Percentiles rank a stretch among this genome's conserved stretches.
phyloP scores from a whole-genome alignment of 2,113 vertebrate species.

The Vicugna pacos region DNA sequence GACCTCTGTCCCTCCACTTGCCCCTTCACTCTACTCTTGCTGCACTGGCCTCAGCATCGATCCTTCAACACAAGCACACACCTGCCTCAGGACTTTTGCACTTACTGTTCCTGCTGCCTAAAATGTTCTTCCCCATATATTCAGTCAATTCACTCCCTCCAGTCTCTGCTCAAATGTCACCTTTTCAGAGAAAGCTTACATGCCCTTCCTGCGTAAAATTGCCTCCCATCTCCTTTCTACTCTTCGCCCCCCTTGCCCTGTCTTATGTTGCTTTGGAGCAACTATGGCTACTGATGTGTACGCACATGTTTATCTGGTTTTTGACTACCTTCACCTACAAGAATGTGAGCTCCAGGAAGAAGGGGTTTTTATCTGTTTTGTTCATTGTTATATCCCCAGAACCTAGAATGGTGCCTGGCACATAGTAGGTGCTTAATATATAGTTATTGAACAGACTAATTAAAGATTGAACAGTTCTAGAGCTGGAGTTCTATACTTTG shows the following conservation, averaged over 20 bases:
- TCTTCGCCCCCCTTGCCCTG: not conserved
- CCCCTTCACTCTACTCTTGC: not conserved
- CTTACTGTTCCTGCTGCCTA: not conserved
- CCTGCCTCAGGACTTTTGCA: slow-evolving; percentile 57
- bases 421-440: not conserved
- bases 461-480: not conserved
- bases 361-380: not conserved
- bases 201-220: not conserved
- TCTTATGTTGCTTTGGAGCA: not conserved
- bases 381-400: not conserved
- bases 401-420: not conserved
- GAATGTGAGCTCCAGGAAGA: not conserved
- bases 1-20: not conserved
- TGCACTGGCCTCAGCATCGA: not conserved
- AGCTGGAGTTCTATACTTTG: not conserved
- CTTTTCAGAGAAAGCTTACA: not conserved
- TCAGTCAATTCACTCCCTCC: not conserved
- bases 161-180: not conserved
- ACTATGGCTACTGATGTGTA: not conserved
- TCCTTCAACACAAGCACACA: not conserved
- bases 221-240: not conserved
- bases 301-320: not conserved
- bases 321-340: not conserved
- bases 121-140: not conserved
- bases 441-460: not conserved